Conservation (phyloP, 1,140 invertebrate species). For the Harpegnathos saltator region DNA sequence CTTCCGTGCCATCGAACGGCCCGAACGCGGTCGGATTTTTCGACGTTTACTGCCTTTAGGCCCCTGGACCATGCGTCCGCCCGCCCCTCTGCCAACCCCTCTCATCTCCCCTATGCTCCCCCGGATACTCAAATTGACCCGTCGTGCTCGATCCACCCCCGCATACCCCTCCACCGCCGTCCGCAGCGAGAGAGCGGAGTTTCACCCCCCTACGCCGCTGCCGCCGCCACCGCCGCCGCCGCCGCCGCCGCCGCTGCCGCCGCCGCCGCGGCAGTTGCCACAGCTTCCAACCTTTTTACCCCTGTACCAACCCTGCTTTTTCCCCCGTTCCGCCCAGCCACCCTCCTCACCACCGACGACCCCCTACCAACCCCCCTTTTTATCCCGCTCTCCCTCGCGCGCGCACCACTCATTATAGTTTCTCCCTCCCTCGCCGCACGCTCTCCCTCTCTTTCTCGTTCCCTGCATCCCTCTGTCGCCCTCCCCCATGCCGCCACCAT, state of each 20-base stretch:
- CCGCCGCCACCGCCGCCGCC: conserved; percentile 45
- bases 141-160: conserved; percentile 75
- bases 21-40: conserved; percentile 73
- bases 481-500: conserved; percentile 40
- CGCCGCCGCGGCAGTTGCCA: conserved; percentile 70
- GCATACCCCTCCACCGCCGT: conserved; percentile 54
- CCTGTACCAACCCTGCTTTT: conserved; percentile 70
- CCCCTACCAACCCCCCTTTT: conserved; percentile 67
- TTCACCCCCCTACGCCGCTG: conserved; percentile 54
- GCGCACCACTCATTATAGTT: conserved; percentile 83
- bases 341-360: conserved; percentile 48
- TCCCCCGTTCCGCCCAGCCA: conserved; percentile 60
- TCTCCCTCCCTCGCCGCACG: conserved; percentile 64
- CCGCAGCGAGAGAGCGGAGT: conserved; percentile 47
- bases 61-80: conserved; percentile 63
- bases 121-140: conserved; percentile 77
- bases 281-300: conserved; percentile 83
- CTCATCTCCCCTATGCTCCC: conserved; percentile 55
- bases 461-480: conserved; percentile 54
- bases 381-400: conserved; percentile 79
- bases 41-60: conserved; percentile 76
- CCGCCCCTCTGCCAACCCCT: conserved; percentile 23
- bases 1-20: conserved; percentile 71
- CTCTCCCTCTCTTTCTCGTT: conserved; percentile 38
- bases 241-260: conserved; percentile 36